A percentile compares a stretch with the other conserved stretches of the same genome.
phyloP scores from a whole-genome alignment of 2,888 invertebrate genomes.

The Cephus runcator region DNA sequence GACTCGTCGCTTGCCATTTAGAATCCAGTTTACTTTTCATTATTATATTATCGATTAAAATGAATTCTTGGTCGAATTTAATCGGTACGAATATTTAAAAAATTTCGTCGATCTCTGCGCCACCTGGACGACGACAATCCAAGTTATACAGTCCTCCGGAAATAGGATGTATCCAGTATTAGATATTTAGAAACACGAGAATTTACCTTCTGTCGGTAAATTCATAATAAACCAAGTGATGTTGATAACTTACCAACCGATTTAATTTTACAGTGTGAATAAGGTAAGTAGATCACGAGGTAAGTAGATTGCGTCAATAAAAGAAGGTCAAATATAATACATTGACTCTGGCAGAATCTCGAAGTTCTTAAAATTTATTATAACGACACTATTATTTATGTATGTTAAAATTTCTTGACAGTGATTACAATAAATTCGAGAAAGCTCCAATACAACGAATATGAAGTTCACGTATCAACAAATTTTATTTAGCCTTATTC shows the following conservation, averaged over 20 bases:
- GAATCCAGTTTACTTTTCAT: not conserved
- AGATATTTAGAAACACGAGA: not conserved
- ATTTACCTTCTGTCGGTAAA: not conserved
- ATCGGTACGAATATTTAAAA: not conserved
- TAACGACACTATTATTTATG: too few species aligned
- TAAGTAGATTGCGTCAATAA: not conserved
- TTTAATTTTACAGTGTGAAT: not conserved
- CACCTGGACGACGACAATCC: not conserved
- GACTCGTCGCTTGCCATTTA: not conserved
- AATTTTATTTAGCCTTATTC: slow-evolving; percentile 52
- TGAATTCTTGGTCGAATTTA: not conserved
- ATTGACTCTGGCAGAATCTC: not conserved
- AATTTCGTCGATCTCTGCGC: not conserved
- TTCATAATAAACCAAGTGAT: not conserved
- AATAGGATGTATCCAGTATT: not conserved
- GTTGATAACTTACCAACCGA: not conserved
- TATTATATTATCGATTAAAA: not conserved
- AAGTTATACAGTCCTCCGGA: not conserved
- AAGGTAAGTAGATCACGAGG: not conserved
- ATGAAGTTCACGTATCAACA: slow-evolving; percentile 41
- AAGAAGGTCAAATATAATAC: not conserved
- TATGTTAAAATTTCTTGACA: too few species aligned
- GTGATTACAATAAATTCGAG: too few species aligned
- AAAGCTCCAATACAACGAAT: too few species aligned
- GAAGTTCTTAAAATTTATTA: not conserved